Conservation (phyloP, 1,140 invertebrate species). For the Radopholus similis region DNA sequence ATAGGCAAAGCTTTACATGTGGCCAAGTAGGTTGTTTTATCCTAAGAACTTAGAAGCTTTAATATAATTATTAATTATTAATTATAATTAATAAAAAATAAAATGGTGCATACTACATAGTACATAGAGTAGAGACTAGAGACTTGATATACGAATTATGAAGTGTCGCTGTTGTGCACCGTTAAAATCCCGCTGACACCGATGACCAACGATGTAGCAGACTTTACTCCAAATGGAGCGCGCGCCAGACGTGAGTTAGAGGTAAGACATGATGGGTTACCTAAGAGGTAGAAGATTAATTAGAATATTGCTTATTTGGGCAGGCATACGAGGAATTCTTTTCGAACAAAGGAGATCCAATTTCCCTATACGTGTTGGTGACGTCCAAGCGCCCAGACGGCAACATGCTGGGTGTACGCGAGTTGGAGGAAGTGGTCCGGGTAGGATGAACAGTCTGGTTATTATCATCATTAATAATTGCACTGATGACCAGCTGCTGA, state of each 20-base stretch:
- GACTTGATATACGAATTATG: no score
- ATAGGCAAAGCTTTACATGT: no score
- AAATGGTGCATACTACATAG: no score
- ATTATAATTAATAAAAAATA: no score
- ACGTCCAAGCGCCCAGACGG: constrained; percentile 43
- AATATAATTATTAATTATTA: no score
- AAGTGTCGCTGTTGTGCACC: constrained; percentile 28
- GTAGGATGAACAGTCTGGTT: no score
- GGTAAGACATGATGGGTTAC: constrained; percentile 17
- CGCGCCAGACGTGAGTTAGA: constrained; percentile 46
- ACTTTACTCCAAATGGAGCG: constrained; percentile 53
- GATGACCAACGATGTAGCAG: constrained; percentile 52
- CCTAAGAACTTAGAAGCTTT: no score
- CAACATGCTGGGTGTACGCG: constrained; percentile 53
- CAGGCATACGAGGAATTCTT: constrained; percentile 55
- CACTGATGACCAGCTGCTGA: constrained; percentile 46
- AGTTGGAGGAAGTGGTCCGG: constrained; percentile 51
- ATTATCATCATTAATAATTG: no score
- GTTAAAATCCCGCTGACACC: constrained; percentile 32
- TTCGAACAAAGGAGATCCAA: constrained; percentile 52
- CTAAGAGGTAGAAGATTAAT: constrained; percentile 2
- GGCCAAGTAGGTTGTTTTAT: no score
- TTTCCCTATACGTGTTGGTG: constrained; percentile 52
- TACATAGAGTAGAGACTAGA: no score
- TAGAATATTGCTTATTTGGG: constrained; percentile 9